Evolutionary conservation across 2,113 vertebrate species (phyloP), one percentile per base, ranked within the genome.

Genomic region (Pycnonotus jocosus): DNA sequence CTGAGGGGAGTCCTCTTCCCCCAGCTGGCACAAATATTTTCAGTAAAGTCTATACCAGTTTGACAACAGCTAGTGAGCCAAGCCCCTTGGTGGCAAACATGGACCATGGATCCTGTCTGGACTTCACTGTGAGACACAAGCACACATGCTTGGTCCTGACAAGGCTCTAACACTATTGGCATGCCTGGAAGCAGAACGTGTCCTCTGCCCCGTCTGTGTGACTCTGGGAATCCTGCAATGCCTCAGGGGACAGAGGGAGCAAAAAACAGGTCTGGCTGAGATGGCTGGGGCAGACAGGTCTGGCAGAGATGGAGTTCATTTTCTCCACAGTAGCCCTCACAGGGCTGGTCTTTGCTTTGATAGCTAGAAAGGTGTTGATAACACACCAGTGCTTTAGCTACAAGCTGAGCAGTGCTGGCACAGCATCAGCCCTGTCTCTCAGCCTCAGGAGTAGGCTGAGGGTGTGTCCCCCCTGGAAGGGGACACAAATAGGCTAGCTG

Each of bases 11-110:
- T 37, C 12, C 12, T 61, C 11, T 38, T 85, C 14, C 17, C 11
- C 23, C 14, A 50, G 30, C 33, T 76, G 48, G 58, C 21, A 11
- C 9, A 42, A 28, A 20, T 35, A 30, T 81, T 77, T 77, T 70
- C 25, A 33, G 38, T 33, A 23, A 85, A 57, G 16, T 40, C 37
- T 53, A 13, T 17, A 33, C 33, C 44, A 42, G 17, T 44, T 84
- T 79, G 33, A 30, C 28, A 64, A 15, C 22, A 45, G 2, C 2
- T 25, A 40, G n/a, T 21, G 28, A 28, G 48, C 42, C 44, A 80
- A 57, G 37, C 1, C 8, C 10, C 22, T 40, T 30, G 42, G 18
- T 0, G 0, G 30, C 9, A 11, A 44, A 22, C 6, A 1, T 15
- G 38, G 19, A 56, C 45, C 6, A 1, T 58, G 78, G 54, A 53